Evolutionary conservation across 2,113 vertebrate genomes (phyloP).

Genomic region (Oreochromis spilurus): DNA sequence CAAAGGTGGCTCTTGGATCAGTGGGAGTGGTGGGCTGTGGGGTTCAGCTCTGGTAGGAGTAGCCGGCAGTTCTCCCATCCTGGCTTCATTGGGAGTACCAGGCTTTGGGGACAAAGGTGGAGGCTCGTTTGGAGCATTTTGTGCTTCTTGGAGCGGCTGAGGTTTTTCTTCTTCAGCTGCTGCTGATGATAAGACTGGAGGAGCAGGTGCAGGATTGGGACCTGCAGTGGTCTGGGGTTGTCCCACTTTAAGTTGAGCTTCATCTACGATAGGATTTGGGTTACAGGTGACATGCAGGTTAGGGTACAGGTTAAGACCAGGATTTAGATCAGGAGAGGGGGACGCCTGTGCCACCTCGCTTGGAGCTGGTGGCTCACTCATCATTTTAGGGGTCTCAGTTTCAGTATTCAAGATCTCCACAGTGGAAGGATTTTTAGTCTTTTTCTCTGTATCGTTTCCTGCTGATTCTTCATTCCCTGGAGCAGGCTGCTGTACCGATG

Average conservation of each 20-base stretch:
- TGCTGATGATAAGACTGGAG: background rate
- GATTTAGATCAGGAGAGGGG: conserved; percentile 43
- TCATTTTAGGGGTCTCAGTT: conserved; percentile 1
- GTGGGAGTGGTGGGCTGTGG: conserved; percentile 36
- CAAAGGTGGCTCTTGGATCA: conserved; percentile 46
- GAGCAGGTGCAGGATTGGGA: background rate
- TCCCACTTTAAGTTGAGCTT: background rate
- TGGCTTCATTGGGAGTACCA: background rate
- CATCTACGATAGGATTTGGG: conserved; percentile 27
- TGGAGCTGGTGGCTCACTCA: background rate
- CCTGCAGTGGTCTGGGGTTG: background rate
- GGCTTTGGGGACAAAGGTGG: conserved; percentile 29
- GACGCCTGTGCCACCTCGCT: background rate
- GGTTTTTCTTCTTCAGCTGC: conserved; percentile 18
- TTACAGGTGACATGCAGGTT: conserved; percentile 48
- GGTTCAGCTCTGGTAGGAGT: conserved; percentile 42
- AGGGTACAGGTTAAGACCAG: conserved; percentile 61
- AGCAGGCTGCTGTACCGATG: background rate
- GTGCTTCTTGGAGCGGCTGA: conserved; percentile 22
- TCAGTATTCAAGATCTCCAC: conserved; percentile 1
- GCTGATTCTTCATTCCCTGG: background rate
- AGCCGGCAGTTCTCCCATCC: conserved; percentile 15
- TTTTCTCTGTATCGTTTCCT: background rate
- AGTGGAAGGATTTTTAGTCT: background rate
- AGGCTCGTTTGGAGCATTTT: background rate